Conservation (phyloP, 2,113 vertebrate species). For the Rhinoderma darwinii region DNA sequence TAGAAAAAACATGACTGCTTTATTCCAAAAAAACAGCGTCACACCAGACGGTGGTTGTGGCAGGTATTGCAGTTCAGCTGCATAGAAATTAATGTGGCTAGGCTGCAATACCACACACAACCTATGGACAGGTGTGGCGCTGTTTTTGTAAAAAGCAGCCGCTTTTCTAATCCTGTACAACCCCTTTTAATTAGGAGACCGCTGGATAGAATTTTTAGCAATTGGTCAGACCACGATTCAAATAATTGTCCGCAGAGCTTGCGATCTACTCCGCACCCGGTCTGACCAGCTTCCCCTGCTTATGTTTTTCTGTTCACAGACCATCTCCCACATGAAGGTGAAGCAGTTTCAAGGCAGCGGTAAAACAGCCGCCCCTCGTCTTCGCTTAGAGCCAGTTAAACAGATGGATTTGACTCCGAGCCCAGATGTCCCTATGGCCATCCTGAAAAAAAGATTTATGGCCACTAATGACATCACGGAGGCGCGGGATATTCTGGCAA, state of each 20-base stretch:
- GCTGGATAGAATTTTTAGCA: neutral
- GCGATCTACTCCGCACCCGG: neutral
- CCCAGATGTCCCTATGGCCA: conserved; percentile 88
- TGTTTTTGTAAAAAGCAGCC: too few species aligned
- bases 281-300: neutral
- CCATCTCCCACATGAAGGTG: conserved; percentile 88
- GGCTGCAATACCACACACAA: too few species aligned
- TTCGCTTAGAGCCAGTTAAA: conserved; percentile 73
- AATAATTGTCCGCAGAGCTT: neutral
- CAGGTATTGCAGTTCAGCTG: too few species aligned
- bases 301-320: conserved; percentile 70
- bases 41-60: too few species aligned
- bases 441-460: conserved; percentile 92
- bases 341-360: conserved; percentile 84
- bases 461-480: conserved; percentile 76
- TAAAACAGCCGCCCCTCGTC: conserved; percentile 64
- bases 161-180: too few species aligned
- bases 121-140: too few species aligned
- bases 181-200: too few species aligned
- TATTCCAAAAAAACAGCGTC: too few species aligned
- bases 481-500: conserved; percentile 69
- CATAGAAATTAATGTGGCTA: too few species aligned
- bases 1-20: too few species aligned
- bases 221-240: neutral
- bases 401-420: conserved; percentile 83